Evolutionary conservation across 1,140 invertebrate species (phyloP), one percentile per base, ranked within the genome.

Genomic region (Magallana gigas): DNA sequence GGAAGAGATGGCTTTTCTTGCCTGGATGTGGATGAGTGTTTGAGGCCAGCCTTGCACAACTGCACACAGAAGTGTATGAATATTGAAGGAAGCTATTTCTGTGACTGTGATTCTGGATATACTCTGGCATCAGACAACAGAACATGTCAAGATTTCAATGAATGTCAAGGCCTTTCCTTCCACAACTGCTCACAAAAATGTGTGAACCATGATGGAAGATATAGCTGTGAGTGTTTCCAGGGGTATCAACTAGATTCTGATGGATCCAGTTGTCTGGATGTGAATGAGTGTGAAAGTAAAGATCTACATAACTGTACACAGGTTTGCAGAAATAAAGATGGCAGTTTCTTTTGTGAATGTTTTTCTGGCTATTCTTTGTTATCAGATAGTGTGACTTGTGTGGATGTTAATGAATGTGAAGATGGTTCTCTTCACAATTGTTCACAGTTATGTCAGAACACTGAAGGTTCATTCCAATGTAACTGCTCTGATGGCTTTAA

Each of bases 401-500:
- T 8, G 2, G 83, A 84, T 64, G 64, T 84, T 18, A 64, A 84
- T 84, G 83, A 85, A 57, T 85, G 62, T 64, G 62, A 64, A 16
- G 23, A 9, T 12, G 71, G 5, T 8, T 57, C 58, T 36, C 18
- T 9, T 8, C 58, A 58, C 7, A 14, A 64, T 0, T 85, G 84
- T 85, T 16, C 62, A 14, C 84, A 85, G 7, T 0, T 57, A 5
- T 85, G 84, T 85, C 57, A 18, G 9, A 85, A 85, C 23, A 18
- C 14, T 0, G 5, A 64, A 64, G 62, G 62, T 0, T 14, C 14
- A 0, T 64, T 64, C 18, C 62, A 64, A 4, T 64, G 62, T 64
- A 18, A 64, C 62, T 64, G 62, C 1, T 14, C 14, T 64, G 18
- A 16, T 64, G 62, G 62, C 14, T 64, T 16, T 64, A 64, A 16